These are phyloP conservation scores for Coelinius sp. DNA, from an alignment of 2,888 invertebrate genomes.

Conservation along the genomic window DNA sequence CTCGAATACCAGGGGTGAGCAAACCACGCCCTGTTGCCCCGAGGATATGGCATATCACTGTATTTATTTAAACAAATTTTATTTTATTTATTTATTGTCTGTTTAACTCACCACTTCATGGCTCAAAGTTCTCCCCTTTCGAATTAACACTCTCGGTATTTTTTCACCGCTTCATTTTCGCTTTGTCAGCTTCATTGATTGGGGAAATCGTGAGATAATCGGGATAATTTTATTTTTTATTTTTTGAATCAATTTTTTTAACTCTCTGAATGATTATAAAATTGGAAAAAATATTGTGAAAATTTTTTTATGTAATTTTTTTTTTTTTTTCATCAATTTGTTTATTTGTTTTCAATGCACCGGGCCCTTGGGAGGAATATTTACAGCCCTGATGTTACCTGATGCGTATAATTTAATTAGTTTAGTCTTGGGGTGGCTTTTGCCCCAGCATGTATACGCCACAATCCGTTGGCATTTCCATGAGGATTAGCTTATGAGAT, in stretches of 20 bases:
- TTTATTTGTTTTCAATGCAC: conserved; percentile 39
- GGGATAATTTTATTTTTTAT: conserved; percentile 1
- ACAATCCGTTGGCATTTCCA: conserved; percentile 51
- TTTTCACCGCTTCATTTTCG: background rate
- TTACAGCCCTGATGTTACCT: conserved; percentile 64
- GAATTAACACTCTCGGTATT: background rate
- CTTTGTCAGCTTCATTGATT: conserved; percentile 16
- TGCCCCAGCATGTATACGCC: conserved; percentile 57
- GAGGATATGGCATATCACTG: conserved; percentile 31
- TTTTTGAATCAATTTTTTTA: conserved; percentile 6
- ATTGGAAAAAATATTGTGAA: background rate
- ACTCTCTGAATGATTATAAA: background rate
- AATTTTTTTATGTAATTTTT: conserved; percentile 30
- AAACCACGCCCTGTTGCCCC: conserved; percentile 66
- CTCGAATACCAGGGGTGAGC: conserved; percentile 61
- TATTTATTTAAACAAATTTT: background rate
- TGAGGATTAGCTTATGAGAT: conserved; percentile 39
- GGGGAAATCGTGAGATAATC: background rate
- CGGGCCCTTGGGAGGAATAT: conserved; percentile 52
- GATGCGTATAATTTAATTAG: conserved; percentile 68
- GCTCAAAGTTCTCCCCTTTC: background rate
- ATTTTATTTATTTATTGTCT: background rate
- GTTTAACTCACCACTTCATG: background rate
- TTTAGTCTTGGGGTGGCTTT: conserved; percentile 63
- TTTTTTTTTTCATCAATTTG: background rate